Base-by-base conservation (phyloP, 2,113 vertebrate genomes). In the Pedionomus torquatus region DNA sequence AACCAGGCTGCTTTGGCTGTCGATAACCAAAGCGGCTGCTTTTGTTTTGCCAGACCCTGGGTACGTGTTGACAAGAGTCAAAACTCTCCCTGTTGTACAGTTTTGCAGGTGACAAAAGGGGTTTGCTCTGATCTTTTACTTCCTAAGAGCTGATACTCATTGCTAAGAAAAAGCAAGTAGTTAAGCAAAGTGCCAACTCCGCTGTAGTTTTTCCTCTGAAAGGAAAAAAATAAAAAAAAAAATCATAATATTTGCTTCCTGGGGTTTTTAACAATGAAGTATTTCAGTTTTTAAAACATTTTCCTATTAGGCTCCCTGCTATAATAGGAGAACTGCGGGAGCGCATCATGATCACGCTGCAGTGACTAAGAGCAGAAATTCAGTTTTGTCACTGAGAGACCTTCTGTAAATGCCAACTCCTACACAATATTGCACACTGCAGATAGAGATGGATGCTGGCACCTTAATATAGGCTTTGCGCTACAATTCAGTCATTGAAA, bases 381-480 rank as follows among this genome's bases (percentile, higher is more conserved):
- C 88, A 93, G 78, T 95, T 94, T 94, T 96, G 97, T 97, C 93
- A 97, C 92, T 94, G 93, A 97, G 95, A 97, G 97, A 91, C 95
- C 94, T 97, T 96, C 97, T 96, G 87, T 93, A 97, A 98, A 97
- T 97, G 97, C 95, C 93, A 98, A 95, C 97, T 96, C 95, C 89
- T 90, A 97, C 96, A 95, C 91, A 91, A 46, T 61, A 70, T 91
- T 90, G 96, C 95, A 96, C 80, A 96, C 94, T 90, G 93, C 84
- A 97, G 88, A 86, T 95, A 96, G 86, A 93, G 90, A 95, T 90
- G 95, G 95, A 95, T 96, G 97, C 95, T 96, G 94, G 97, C 96
- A 96, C 90, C 92, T 96, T 89, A 93, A 95, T 92, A 93, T 85
- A 91, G 78, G 88, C 91, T 98, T 93, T 97, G 80, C 85, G 81